Conservation (phyloP, 1,140 invertebrate species). For the Dryas iulia region DNA sequence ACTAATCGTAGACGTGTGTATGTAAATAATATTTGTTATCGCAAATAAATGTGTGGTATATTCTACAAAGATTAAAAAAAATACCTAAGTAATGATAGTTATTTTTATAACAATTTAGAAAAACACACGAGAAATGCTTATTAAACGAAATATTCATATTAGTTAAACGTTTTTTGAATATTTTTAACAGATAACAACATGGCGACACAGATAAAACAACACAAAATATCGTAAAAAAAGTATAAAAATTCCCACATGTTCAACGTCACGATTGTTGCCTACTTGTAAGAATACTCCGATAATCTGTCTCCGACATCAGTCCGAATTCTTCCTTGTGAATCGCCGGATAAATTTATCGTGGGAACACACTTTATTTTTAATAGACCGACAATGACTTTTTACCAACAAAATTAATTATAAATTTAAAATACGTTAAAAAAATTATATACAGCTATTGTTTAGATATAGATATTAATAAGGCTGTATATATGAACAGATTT, state of each 20-base stretch:
- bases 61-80: neutral
- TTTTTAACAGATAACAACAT: neutral
- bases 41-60: neutral
- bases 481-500: no score
- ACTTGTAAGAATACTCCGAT: neutral
- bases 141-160: neutral
- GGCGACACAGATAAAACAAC: neutral
- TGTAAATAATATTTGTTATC: neutral
- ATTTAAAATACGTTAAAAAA: no score
- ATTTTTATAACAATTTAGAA: neutral
- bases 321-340: conserved; percentile 1
- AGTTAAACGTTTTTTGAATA: neutral
- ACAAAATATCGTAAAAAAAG: neutral
- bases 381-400: neutral
- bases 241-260: neutral
- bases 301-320: neutral
- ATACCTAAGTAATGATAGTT: neutral
- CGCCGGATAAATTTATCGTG: neutral
- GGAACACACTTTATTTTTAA: neutral
- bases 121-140: neutral
- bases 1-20: neutral
- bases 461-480: no score
- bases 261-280: neutral
- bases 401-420: neutral
- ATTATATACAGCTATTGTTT: no score